Base-by-base conservation (phyloP, 2,113 vertebrate species). In the Pholis gunnellus region DNA sequence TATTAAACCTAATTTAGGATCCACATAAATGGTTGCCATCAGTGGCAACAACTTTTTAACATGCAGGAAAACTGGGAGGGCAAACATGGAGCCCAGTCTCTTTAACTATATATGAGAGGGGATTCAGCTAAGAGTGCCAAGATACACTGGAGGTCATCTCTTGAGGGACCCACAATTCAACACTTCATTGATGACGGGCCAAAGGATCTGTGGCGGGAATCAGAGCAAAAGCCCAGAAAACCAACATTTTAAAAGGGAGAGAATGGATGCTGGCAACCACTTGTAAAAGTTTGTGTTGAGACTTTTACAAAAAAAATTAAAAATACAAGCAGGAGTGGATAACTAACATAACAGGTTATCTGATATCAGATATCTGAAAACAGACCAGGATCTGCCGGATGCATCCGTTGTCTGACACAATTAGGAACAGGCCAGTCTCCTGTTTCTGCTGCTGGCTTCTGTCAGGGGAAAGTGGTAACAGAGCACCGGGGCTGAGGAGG, bases 401-500 rank as follows among this genome's bases (percentile, higher is more conserved):
- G 82, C 77, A 83, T 75, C 71, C 46, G 63, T n/a, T 83, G 82
- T 78, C 79, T 74, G 25, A 84, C 86, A 87, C 80, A 42, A 76
- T 79, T 63, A 80, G 85, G 72, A 81, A 74, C 27, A 40, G 29
- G 44, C 3, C 63, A 48, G 78, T 70, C 25, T 92, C 88, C 54
- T 29, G 81, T 87, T 91, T 75, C 86, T 63, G 56, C 52, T 72
- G 50, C 68, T 48, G 46, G 25, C n/a, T 82, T 38, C n/a, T 56
- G 25, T 36, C 44, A 44, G 50, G 89, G 80, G 91, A 93, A 92
- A 94, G 93, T 90, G 86, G 86, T 81, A 92, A 89, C 82, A 31
- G 70, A 77, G 81, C 73, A 84, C 75, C 83, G n/a, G 38, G 36
- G 56, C 40, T 13, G 40, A 38, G 63, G 72, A 69, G 76, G 66